Percentiles rank a stretch among this genome's conserved stretches.
These are phyloP conservation scores for Cheilosia vernalis DNA, from an alignment of 2,888 invertebrate species.

Conservation along the genomic window DNA sequence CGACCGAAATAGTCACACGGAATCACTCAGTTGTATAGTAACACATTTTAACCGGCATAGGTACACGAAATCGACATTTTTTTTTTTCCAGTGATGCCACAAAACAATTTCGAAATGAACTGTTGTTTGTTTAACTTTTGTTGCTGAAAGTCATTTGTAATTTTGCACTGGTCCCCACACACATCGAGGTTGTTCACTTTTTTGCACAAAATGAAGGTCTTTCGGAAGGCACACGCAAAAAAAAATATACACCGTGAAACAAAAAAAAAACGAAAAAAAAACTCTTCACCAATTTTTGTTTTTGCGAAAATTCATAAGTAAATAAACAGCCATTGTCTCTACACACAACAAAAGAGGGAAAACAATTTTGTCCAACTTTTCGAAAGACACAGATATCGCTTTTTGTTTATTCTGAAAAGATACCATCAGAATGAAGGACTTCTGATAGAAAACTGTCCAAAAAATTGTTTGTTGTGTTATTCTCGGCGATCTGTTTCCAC, in stretches of 20 bases:
- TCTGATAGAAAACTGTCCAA: slow-evolving; percentile 84
- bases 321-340: slow-evolving; percentile 27
- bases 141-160: slow-evolving; percentile 49
- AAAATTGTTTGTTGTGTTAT: slow-evolving; percentile 78
- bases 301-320: slow-evolving; percentile 10
- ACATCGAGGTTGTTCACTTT: slow-evolving; percentile 62
- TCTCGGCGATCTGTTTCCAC: slow-evolving; percentile 73
- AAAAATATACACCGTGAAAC: not conserved
- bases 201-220: slow-evolving; percentile 51
- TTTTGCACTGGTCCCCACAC: slow-evolving; percentile 52
- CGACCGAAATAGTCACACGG: slow-evolving; percentile 47
- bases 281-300: slow-evolving; percentile 25
- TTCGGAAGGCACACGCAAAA: slow-evolving; percentile 3
- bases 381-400: slow-evolving; percentile 35
- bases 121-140: slow-evolving; percentile 20
- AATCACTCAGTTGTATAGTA: slow-evolving; percentile 59
- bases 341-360: slow-evolving; percentile 17
- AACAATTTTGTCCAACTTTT: slow-evolving; percentile 4
- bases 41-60: slow-evolving; percentile 38
- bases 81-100: slow-evolving; percentile 7
- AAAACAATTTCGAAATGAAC: slow-evolving; percentile 10
- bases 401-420: slow-evolving; percentile 72
- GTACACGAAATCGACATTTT: slow-evolving; percentile 59
- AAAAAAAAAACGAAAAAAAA: not conserved
- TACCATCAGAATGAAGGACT: slow-evolving; percentile 80